A percentile compares a stretch with the other conserved stretches of the same genome.
phyloP scores from a whole-genome alignment of 2,888 invertebrate species.

The Sycophila texana region DNA sequence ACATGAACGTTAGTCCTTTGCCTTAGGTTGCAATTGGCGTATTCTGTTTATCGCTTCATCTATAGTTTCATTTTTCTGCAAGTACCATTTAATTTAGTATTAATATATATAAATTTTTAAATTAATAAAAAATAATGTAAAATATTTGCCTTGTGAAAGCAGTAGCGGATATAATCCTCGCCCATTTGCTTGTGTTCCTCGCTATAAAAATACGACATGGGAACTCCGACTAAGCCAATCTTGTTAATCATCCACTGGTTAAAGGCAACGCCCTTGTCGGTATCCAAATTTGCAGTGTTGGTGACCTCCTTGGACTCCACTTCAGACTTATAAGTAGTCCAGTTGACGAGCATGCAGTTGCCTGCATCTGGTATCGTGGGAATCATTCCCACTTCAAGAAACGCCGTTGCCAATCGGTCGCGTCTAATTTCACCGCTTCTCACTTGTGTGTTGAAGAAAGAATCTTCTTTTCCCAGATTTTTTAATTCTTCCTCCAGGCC shows the following conservation, averaged over 20 bases:
- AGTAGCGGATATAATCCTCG: not conserved
- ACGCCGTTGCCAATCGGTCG: not conserved
- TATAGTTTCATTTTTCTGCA: not conserved
- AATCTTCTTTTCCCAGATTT: not conserved
- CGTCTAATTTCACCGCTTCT: not conserved
- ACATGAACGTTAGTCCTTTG: not conserved
- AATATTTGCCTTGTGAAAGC: not conserved
- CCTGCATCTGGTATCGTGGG: not conserved
- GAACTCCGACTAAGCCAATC: not conserved
- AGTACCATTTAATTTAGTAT: not conserved
- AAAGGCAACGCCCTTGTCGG: not conserved
- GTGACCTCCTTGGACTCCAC: not conserved
- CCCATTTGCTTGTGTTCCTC: not conserved
- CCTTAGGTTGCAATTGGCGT: not conserved
- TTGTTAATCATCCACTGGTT: not conserved
- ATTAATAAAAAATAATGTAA: not conserved
- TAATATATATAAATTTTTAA: not conserved
- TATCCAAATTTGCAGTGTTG: not conserved
- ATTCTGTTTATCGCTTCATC: not conserved
- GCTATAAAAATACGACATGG: not conserved
- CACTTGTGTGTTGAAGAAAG: not conserved
- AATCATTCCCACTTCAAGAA: not conserved
- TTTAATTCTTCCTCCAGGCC: not conserved
- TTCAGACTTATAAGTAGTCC: not conserved
- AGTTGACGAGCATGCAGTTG: not conserved